These are phyloP conservation scores for Stramonita haemastoma DNA, from an alignment of 2,888 invertebrate genomes.

Conservation along the genomic window DNA sequence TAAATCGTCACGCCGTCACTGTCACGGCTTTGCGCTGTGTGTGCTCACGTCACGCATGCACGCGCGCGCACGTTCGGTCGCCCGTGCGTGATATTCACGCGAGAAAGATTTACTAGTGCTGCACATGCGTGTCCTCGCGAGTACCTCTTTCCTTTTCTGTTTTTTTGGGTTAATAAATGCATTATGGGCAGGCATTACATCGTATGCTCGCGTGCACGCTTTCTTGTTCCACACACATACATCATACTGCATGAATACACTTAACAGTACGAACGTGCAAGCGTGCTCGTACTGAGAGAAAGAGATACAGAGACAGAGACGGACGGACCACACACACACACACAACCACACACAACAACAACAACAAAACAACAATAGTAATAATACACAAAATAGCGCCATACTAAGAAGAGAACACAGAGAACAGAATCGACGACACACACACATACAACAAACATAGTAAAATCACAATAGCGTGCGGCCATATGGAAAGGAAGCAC, in stretches of 20 bases:
- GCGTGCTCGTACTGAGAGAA: background rate
- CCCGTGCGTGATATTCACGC: background rate
- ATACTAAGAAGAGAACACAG: no score
- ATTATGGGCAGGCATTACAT: no score
- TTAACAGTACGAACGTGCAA: background rate
- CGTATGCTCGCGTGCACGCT: background rate
- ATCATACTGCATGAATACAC: background rate
- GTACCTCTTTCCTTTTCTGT: background rate
- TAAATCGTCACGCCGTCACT: conserved; percentile 13
- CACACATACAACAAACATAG: no score
- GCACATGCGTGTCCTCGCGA: background rate
- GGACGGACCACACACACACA: no score
- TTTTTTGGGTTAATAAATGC: no score
- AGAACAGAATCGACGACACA: no score
- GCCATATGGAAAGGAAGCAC: no score
- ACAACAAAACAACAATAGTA: no score
- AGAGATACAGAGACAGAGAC: background rate
- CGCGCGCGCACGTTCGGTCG: background rate
- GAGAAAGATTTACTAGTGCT: background rate
- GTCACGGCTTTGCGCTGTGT: background rate
- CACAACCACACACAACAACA: no score
- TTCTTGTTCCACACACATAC: background rate
- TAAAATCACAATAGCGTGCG: no score
- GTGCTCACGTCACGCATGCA: conserved; percentile 16
- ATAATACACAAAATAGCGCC: background rate